Percentiles rank a stretch among this genome's conserved stretches.
These are phyloP conservation scores for Biston stratarius DNA, from an alignment of 2,888 invertebrate genomes.

Conservation along the genomic window DNA sequence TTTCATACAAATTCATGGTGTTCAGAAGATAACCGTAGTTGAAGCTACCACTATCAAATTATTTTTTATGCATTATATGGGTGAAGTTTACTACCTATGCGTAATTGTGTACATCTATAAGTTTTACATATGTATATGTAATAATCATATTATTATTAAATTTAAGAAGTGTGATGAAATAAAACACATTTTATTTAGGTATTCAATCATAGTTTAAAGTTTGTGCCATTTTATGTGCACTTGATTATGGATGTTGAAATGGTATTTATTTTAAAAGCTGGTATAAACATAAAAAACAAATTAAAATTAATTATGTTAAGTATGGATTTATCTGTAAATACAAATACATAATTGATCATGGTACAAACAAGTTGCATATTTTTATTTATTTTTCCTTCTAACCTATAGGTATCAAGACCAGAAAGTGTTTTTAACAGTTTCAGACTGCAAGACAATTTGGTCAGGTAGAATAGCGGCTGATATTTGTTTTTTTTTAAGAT, in stretches of 20 bases:
- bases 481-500: background rate
- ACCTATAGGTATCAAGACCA: too few relatives aligned
- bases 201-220: conserved; percentile 24
- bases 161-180: conserved; percentile 6
- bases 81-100: too few relatives aligned
- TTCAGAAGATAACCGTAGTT: too few relatives aligned
- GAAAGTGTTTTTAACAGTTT: too few relatives aligned
- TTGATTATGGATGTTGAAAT: conserved; percentile 1
- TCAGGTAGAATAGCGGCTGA: too few relatives aligned
- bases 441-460: too few relatives aligned
- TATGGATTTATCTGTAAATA: conserved; percentile 3
- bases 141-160: background rate
- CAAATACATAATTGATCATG: conserved; percentile 6
- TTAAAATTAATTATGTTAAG: conserved; percentile 5
- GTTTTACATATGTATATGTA: background rate
- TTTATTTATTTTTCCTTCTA: conserved; percentile 5
- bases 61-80: too few relatives aligned
- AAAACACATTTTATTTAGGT: conserved; percentile 21
- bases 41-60: too few relatives aligned
- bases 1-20: too few relatives aligned
- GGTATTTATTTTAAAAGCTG: background rate
- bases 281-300: background rate
- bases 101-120: background rate
- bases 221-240: conserved; percentile 15
- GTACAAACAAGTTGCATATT: conserved; percentile 14